Evolutionary conservation across 2,113 vertebrate genomes (phyloP), one percentile per base, ranked within the genome.

Genomic region (Saccopteryx bilineata): DNA sequence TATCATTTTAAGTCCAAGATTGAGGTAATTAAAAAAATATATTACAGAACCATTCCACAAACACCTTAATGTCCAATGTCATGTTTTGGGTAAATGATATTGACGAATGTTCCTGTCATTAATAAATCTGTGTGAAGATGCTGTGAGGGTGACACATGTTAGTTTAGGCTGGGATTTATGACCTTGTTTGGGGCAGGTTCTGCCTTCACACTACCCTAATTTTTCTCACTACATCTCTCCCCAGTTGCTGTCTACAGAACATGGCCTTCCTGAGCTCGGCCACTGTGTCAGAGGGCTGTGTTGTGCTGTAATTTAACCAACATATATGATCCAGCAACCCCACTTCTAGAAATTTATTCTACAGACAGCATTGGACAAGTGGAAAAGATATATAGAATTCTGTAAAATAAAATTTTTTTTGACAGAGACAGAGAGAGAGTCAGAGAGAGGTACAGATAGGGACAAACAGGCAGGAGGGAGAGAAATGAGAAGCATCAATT

Each of bases 21-120:
- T 14, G 66, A 92, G 50, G 50, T 54, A 54, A 71, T 71, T 39
- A 39, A 58, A 31, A 75, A 52, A 68, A 28, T 24, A 54, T 76
- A 60, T 76, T 76, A 93, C 48, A 81, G 83, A 83, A 93, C 56
- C 65, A 76, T 93, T 76, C 24, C 17, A 52, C 5, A 33, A 72
- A 74, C n/a, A 50, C 31, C 63, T 80, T n/a, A 75, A 76, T 52
- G 33, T 33, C 60, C 63, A n/a, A 39, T 31, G 39, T 33, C 79
- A 50, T 81, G 46, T 58, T 54, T 54, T 23, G 58, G 56, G 56
- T 72, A 72, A 92, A 78, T 6, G 24, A 54, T 31, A 48, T 58
- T 46, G 68, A 78, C 83, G 50, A 87, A 60, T 7, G 19, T 12
- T 39, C 71, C 52, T 60, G 26, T 31, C 18, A 19, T 60, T 69